Percentiles rank a stretch among this genome's conserved stretches.
These are phyloP conservation scores for Pica pica DNA, from an alignment of 2,113 vertebrate species.

Conservation along the genomic window DNA sequence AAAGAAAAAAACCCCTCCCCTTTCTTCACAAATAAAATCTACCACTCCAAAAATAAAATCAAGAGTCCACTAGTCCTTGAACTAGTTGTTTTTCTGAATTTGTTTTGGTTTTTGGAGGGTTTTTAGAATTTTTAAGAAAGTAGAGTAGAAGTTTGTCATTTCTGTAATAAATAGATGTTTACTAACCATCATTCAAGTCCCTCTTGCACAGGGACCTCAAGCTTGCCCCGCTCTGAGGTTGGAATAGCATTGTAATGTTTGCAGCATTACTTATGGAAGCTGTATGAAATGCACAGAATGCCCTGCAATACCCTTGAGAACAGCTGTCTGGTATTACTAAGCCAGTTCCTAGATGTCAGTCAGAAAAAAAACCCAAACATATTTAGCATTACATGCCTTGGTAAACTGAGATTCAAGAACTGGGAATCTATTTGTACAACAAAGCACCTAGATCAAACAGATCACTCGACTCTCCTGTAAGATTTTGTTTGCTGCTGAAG, in stretches of 20 bases:
- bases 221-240: not conserved
- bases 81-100: not conserved
- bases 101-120: not conserved
- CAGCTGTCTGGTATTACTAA: not conserved
- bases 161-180: not conserved
- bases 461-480: not conserved
- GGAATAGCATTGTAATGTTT: not conserved
- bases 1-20: accelerated
- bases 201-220: not conserved
- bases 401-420: not conserved
- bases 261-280: not conserved
- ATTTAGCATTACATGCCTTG: not conserved
- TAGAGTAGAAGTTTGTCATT: not conserved
- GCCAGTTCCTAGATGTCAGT: not conserved
- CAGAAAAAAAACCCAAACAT: not conserved
- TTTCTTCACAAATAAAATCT: not conserved
- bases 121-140: not conserved
- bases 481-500: not conserved
- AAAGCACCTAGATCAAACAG: not conserved
- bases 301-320: not conserved
- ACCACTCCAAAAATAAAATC: not conserved
- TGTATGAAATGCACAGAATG: not conserved
- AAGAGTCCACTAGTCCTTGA: not conserved
- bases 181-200: not conserved
- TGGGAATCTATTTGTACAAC: not conserved